phyloP scores from a whole-genome alignment of 2,113 vertebrate genomes.

The Miniopterus natalensis region DNA sequence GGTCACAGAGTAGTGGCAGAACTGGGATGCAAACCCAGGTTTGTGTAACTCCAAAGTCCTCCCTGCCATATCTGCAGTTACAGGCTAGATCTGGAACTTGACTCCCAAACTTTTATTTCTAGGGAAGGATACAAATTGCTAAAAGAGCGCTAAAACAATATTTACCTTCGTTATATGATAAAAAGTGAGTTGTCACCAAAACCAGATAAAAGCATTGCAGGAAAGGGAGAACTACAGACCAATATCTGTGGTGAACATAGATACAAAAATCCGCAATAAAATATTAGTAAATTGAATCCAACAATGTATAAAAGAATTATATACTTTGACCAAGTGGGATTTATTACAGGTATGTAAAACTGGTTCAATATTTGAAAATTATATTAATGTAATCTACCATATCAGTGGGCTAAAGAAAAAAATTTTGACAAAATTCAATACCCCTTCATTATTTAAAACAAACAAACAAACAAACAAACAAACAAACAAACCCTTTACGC shows the following conservation, averaged over 20 bases:
- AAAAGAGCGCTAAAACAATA: neutral
- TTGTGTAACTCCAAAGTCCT: neutral
- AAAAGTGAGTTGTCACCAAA: neutral
- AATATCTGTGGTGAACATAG: neutral
- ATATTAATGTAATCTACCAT: neutral
- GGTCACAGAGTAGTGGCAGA: neutral
- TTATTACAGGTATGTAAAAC: neutral
- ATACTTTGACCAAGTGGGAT: neutral
- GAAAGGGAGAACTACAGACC: neutral
- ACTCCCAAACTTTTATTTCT: slow-evolving; percentile 20
- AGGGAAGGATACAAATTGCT: neutral
- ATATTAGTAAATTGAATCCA: slow-evolving; percentile 21
- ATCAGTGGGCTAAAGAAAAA: neutral
- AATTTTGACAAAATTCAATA: neutral
- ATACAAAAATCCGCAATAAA: neutral
- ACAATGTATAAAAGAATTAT: neutral
- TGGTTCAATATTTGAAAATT: slow-evolving; percentile 25
- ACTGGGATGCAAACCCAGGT: neutral
- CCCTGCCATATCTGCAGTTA: neutral
- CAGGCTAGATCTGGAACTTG: neutral
- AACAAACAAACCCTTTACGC: neutral
- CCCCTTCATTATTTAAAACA: neutral
- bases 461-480: neutral
- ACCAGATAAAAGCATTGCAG: neutral
- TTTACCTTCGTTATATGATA: neutral